phyloP scores from a whole-genome alignment of 2,797 vertebrate genomes.

The Echiichthys vipera region DNA sequence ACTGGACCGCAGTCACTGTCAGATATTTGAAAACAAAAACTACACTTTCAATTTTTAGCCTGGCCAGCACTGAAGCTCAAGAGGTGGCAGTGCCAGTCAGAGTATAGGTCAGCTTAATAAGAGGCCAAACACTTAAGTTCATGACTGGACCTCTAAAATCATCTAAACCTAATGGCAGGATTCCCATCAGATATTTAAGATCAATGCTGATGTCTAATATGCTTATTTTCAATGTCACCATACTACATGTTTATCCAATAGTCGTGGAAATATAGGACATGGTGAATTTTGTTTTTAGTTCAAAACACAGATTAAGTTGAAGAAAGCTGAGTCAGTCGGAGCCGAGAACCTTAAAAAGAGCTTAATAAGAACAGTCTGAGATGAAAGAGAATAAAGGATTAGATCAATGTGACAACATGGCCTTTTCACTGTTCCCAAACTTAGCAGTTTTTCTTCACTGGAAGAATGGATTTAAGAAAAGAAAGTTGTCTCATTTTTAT shows the following conservation, averaged over 20 bases:
- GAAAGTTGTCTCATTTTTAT: not conserved
- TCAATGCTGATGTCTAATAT: no score
- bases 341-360: no score
- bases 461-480: no score
- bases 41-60: constrained; percentile 1
- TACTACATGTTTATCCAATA: no score
- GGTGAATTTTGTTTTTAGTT: no score
- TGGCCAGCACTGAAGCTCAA: not conserved
- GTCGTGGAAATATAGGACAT: no score
- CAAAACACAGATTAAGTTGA: no score
- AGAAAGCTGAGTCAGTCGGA: constrained; percentile 4
- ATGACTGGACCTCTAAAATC: constrained; percentile 1
- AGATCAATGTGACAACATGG: not conserved
- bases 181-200: not conserved
- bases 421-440: not conserved
- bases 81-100: no score
- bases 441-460: no score
- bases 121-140: not conserved
- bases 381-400: not conserved
- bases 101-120: not conserved
- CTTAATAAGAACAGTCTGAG: not conserved
- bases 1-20: no score
- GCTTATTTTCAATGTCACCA: no score
- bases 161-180: not conserved
- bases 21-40: constrained; percentile 12